Conservation (phyloP, 2,888 invertebrate genomes). For the Leptinotarsa peninsularis region DNA sequence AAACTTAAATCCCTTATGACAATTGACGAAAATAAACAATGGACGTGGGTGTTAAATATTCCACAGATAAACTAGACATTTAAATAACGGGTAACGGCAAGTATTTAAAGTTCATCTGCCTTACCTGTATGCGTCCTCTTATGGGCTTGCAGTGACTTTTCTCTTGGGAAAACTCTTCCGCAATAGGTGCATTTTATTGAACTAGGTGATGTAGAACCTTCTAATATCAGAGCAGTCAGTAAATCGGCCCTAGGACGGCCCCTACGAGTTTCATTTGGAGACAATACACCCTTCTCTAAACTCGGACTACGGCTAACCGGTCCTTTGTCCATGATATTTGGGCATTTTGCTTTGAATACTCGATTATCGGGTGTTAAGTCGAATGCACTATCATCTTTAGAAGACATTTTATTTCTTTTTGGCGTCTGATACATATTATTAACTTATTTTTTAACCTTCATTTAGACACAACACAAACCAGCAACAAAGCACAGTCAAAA, state of each 20-base stretch:
- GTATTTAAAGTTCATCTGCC: conserved; percentile 53
- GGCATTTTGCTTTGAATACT: conserved; percentile 54
- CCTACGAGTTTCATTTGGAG: conserved; percentile 68
- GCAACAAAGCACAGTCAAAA: conserved; percentile 53
- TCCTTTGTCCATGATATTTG: conserved; percentile 58
- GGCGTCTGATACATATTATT: conserved; percentile 56
- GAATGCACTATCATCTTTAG: conserved; percentile 52
- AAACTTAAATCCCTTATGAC: conserved; percentile 11
- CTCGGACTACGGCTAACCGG: conserved; percentile 57
- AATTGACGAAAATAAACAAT: conserved; percentile 22
- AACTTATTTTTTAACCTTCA: conserved; percentile 49
- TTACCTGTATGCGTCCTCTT: conserved; percentile 74
- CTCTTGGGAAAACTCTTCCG: conserved; percentile 79
- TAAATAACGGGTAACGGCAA: conserved; percentile 50
- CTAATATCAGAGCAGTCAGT: conserved; percentile 75
- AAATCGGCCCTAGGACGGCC: conserved; percentile 80
- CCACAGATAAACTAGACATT: conserved; percentile 44
- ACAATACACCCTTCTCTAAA: conserved; percentile 54
- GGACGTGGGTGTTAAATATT: conserved; percentile 40
- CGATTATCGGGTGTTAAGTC: conserved; percentile 56
- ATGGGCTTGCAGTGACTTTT: conserved; percentile 80
- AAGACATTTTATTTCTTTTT: conserved; percentile 55
- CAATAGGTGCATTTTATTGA: conserved; percentile 79
- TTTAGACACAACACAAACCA: conserved; percentile 47
- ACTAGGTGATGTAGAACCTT: conserved; percentile 77